Percentiles rank a stretch among this genome's conserved stretches.
Conservation (phyloP, 2,888 invertebrate genomes). For the Caenorhabditis sp. region DNA sequence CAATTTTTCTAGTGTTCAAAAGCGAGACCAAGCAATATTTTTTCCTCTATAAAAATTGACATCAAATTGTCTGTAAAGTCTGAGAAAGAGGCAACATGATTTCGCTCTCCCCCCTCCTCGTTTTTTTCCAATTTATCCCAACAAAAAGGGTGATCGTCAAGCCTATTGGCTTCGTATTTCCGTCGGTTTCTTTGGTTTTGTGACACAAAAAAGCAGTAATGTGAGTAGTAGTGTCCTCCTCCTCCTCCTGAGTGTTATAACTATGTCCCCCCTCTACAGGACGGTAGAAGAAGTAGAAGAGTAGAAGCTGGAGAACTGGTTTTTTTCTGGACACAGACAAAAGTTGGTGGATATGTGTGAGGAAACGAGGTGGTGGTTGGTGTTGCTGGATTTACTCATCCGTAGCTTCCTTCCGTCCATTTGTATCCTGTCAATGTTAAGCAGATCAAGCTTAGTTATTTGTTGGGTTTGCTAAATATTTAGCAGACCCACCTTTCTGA, state of each 20-base stretch:
- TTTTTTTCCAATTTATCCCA: not conserved
- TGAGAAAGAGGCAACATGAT: not conserved
- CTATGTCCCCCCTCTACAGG: conserved; percentile 16
- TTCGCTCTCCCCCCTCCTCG: not conserved
- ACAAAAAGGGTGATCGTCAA: not conserved
- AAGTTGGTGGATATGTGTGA: not conserved
- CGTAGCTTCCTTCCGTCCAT: not conserved
- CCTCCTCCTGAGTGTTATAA: conserved; percentile 17
- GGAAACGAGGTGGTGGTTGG: not conserved
- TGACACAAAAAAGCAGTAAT: conserved; percentile 3
- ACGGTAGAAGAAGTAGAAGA: conserved; percentile 1
- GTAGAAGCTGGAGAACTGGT: not conserved
- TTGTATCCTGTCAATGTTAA: too few relatives aligned
- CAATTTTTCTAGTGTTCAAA: too few relatives aligned
- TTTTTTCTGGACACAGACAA: conserved; percentile 12
- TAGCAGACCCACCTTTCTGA: not conserved
- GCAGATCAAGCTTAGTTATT: too few relatives aligned
- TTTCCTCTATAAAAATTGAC: not conserved
- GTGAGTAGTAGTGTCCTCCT: conserved; percentile 3
- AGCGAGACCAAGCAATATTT: too few relatives aligned
- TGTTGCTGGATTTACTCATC: not conserved
- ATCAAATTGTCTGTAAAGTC: not conserved
- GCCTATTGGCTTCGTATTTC: not conserved
- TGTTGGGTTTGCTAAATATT: not conserved
- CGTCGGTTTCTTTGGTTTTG: not conserved